A percentile compares a stretch with the other conserved stretches of the same genome.
Conservation (phyloP, 2,797 vertebrate species). For the Anguilla pacifica region DNA sequence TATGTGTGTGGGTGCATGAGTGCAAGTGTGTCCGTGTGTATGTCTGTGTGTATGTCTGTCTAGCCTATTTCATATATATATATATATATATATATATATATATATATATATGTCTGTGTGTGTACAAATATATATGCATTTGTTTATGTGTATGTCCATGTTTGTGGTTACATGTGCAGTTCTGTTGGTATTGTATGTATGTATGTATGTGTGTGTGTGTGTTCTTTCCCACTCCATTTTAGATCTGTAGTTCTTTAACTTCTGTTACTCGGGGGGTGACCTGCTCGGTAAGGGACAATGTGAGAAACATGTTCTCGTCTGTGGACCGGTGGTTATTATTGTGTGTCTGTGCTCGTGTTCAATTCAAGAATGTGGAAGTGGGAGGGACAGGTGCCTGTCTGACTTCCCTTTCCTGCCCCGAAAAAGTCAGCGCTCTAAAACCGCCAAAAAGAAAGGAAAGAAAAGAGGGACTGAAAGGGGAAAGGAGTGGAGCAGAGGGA, state of each 20-base stretch:
- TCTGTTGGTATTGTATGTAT: neutral
- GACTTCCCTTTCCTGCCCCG: neutral
- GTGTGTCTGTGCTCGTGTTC: neutral
- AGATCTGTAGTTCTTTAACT: neutral
- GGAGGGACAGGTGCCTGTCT: neutral
- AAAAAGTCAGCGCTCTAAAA: conserved; percentile 30
- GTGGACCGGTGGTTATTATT: neutral
- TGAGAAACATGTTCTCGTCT: neutral
- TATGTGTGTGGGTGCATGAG: neutral
- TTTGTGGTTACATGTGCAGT: neutral
- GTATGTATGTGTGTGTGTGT: neutral
- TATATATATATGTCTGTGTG: neutral
- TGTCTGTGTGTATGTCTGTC: neutral
- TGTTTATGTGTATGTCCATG: neutral
- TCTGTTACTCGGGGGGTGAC: neutral
- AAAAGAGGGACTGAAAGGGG: conserved; percentile 60
- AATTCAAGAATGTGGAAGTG: neutral
- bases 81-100: no score
- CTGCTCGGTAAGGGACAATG: neutral
- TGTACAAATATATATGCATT: neutral
- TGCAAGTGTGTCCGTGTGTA: neutral
- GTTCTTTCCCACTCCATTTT: neutral
- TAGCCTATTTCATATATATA: neutral
- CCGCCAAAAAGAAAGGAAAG: conserved; percentile 52
- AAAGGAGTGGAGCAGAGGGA: conserved; percentile 63